Base-by-base conservation (phyloP, 2,797 vertebrate species). In the Pseudochirops corinnae region DNA sequence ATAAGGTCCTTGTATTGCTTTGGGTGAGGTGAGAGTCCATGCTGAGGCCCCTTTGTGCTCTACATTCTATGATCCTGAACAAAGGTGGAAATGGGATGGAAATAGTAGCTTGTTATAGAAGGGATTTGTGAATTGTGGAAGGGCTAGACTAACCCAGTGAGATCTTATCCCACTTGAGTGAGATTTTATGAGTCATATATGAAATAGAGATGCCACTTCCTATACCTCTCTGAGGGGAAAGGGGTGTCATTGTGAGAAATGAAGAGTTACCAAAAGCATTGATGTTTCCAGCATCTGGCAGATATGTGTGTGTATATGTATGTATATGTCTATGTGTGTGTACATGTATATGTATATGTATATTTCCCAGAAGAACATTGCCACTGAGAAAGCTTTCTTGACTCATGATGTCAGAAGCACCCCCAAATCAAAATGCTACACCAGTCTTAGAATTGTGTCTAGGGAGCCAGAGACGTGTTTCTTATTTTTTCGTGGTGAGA, bases 401-500 rank as follows among this genome's bases (percentile, higher is more conserved):
- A 95, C 58, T 90, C 55, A 9, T 5, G 21, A 94, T 93, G 93
- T n/a, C 21, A 50, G 29, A 96, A 97, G 93, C 92, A 90, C 52
- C 13, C 90, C 90, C 18, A 91, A 96, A 97, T 90, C 94, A 93
- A 95, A 96, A 96, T 74, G 56, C 26, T 91, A 82, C 53, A 91
- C 94, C 96, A 92, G 91, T 92, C 95, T 96, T 93, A 93, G 94
- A 28, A 50, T 90, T 74, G 94, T 10, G 28, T 94, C 93, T 57
- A 74, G 95, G 93, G 94, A 92, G 21, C 39, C 57, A 94, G 95
- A 97, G 95, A 93, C 95, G 94, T 87, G 93, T 95, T 95, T 94
- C 94, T 97, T 95, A 95, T 96, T 96, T 95, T 82, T 98, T 97
- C 95, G 92, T 92, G 96, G 97, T 97, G 98, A 98, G 98, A 98